phyloP scores from a whole-genome alignment of 2,113 vertebrate species.

The Corydoras maculifer region DNA sequence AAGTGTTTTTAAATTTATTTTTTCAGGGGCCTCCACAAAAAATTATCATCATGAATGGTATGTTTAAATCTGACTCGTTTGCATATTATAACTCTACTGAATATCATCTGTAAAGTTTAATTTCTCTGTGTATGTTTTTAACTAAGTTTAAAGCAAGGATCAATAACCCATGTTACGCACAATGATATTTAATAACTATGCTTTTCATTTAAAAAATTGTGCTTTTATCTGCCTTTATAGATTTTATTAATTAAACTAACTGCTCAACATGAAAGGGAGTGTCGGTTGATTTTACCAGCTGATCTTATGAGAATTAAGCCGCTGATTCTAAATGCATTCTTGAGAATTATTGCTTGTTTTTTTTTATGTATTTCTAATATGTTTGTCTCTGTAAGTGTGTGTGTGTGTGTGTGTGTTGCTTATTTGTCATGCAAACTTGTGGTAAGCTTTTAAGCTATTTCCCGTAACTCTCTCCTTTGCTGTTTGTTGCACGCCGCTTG shows the following conservation, averaged over 20 bases:
- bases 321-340: neutral
- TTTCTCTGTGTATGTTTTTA: neutral
- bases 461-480: constrained; percentile 17
- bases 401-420: constrained; percentile 10
- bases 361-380: constrained; percentile 12
- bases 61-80: neutral
- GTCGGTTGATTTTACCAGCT: neutral
- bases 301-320: neutral
- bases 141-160: no score
- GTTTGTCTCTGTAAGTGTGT: constrained; percentile 4
- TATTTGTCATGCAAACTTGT: constrained; percentile 30
- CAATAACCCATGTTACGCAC: no score
- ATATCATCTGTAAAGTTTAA: neutral
- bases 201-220: no score
- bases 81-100: neutral
- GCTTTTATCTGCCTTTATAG: constrained; percentile 1
- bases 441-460: constrained; percentile 28
- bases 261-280: neutral
- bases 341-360: neutral
- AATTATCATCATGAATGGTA: neutral
- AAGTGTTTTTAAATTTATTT: neutral
- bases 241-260: constrained; percentile 9
- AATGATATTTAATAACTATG: neutral
- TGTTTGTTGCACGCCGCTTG: constrained; percentile 20
- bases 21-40: neutral